These are phyloP conservation scores for Amniataba percoides DNA, from an alignment of 2,797 vertebrate genomes.

Conservation along the genomic window DNA sequence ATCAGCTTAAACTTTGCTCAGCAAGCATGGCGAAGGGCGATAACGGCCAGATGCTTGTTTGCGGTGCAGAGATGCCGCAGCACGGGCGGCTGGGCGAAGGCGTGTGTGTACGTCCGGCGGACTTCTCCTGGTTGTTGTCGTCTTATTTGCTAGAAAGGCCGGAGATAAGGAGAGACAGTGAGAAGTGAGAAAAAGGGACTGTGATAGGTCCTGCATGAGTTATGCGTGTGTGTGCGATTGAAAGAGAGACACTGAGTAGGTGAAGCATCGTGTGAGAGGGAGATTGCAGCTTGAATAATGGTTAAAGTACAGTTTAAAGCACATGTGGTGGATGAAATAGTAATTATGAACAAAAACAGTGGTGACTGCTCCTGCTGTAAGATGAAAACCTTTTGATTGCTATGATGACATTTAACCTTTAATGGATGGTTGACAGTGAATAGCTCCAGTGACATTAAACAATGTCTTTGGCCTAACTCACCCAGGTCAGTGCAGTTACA, in stretches of 20 bases:
- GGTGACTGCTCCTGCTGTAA: neutral
- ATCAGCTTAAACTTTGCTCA: conserved; percentile 91
- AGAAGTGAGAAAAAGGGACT: conserved; percentile 40
- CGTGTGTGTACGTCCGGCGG: conserved; percentile 58
- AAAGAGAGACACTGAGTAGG: conserved; percentile 21
- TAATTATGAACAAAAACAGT: neutral
- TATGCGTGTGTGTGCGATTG: conserved; percentile 34
- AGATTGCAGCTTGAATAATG: conserved; percentile 15
- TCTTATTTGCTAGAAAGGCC: conserved; percentile 67
- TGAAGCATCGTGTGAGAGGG: conserved; percentile 12
- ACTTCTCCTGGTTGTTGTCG: conserved; percentile 66
- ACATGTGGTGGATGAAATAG: neutral
- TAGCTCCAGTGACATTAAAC: neutral
- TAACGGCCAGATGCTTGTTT: conserved; percentile 85
- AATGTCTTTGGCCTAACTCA: neutral
- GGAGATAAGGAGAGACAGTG: conserved; percentile 69
- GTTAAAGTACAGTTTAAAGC: neutral
- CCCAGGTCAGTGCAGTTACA: neutral
- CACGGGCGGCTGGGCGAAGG: conserved; percentile 61
- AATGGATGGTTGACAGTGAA: neutral
- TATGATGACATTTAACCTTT: neutral
- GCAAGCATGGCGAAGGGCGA: conserved; percentile 83
- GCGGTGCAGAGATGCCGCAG: conserved; percentile 74
- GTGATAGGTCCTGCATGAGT: conserved; percentile 35
- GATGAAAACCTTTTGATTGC: neutral